Evolutionary conservation across 2,888 invertebrate species (phyloP).

Genomic region (Allacma fusca): DNA sequence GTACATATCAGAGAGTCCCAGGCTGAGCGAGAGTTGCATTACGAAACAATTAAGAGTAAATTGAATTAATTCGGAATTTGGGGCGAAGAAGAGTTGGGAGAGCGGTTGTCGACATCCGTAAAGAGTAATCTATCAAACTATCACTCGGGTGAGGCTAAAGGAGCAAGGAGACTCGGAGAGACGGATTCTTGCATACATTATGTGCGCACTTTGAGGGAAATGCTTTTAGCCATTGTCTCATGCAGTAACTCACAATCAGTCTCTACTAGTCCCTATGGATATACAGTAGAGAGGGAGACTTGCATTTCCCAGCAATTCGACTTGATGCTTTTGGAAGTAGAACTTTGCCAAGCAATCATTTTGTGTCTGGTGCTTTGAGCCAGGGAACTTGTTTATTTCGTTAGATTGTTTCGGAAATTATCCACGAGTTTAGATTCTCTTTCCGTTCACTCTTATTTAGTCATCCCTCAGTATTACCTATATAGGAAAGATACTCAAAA

Average conservation of each 20-base stretch:
- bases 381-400: slow-evolving; percentile 3
- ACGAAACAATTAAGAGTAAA: background rate
- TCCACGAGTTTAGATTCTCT: background rate
- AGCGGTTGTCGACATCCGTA: background rate
- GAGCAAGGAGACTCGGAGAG: background rate
- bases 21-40: background rate
- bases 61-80: background rate
- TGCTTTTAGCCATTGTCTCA: too few species aligned
- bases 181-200: background rate
- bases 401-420: slow-evolving; percentile 12
- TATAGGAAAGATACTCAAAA: background rate
- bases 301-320: background rate
- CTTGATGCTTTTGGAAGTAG: background rate
- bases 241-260: too few species aligned
- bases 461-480: background rate
- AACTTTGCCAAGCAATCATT: slow-evolving; percentile 27
- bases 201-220: background rate
- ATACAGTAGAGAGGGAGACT: too few species aligned
- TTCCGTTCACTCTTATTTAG: background rate
- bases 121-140: slow-evolving; percentile 13
- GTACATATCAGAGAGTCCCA: background rate
- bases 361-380: background rate
- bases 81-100: too few species aligned
- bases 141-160: background rate
- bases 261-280: too few species aligned